A percentile compares a stretch with the other conserved stretches of the same genome.
Evolutionary conservation across 2,797 vertebrate species (phyloP).

Genomic region (Adelosebastes latens): DNA sequence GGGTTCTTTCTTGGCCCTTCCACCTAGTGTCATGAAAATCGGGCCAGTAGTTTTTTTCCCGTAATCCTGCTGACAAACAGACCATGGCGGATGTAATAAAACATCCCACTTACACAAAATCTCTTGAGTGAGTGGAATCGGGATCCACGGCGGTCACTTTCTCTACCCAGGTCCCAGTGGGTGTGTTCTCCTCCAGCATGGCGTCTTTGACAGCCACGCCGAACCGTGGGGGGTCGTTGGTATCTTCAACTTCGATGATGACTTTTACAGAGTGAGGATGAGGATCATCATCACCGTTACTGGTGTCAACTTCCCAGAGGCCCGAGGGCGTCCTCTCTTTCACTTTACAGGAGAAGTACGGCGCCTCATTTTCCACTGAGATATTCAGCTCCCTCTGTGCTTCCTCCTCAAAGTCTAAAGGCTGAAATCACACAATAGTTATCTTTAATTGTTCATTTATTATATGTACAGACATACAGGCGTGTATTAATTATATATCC

Average conservation of each 20-base stretch:
- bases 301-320: constrained; percentile 66
- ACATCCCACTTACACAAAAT: constrained; percentile 59
- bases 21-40: fast-evolving
- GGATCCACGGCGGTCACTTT: constrained; percentile 66
- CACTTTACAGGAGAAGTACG: constrained; percentile 72
- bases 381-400: constrained; percentile 53
- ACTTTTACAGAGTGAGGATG: constrained; percentile 24
- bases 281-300: background rate
- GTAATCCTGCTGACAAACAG: background rate
- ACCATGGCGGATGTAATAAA: background rate
- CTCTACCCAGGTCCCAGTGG: constrained; percentile 59
- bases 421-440: constrained; percentile 37
- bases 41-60: fast-evolving
- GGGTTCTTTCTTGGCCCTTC: background rate
- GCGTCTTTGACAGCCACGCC: constrained; percentile 9
- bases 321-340: constrained; percentile 43
- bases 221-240: constrained; percentile 76
- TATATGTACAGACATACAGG: background rate
- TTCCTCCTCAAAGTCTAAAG: constrained; percentile 73
- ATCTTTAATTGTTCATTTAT: background rate
- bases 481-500: background rate
- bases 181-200: constrained; percentile 62
- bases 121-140: constrained; percentile 45
- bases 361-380: constrained; percentile 68
- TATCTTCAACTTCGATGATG: constrained; percentile 67